phyloP scores from a whole-genome alignment of 2,113 vertebrate species.

The Taxidea taxus region DNA sequence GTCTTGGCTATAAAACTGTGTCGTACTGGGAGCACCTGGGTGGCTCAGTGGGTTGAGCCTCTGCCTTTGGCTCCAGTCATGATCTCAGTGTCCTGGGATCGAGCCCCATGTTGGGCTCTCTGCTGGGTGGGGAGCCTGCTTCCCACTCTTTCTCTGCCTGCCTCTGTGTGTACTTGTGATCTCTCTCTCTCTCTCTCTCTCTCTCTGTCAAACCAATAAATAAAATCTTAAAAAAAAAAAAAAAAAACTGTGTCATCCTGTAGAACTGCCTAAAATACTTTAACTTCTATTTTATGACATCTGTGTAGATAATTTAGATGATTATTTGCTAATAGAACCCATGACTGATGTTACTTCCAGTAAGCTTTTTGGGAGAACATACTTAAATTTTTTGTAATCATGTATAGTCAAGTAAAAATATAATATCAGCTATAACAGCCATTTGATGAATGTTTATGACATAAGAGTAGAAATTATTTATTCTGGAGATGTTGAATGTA shows the following conservation, averaged over 20 bases:
- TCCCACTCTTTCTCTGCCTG: no score
- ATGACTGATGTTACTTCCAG: background rate
- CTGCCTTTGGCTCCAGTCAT: no score
- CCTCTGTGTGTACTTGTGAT: no score
- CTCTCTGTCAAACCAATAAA: no score
- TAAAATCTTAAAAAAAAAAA: no score
- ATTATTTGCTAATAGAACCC: constrained; percentile 33
- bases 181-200: no score
- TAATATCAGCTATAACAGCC: background rate
- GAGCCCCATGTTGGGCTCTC: no score
- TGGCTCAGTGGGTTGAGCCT: no score
- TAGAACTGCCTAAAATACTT: constrained; percentile 22
- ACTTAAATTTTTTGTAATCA: constrained; percentile 41
- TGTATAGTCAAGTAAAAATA: constrained; percentile 14
- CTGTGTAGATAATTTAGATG: constrained; percentile 34
- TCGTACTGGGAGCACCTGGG: no score
- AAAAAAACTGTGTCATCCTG: background rate
- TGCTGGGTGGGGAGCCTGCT: no score
- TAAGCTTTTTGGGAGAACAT: background rate
- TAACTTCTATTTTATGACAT: constrained; percentile 9
- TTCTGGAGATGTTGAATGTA: background rate
- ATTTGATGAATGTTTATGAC: background rate
- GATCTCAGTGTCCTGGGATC: no score
- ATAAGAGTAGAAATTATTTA: constrained; percentile 15
- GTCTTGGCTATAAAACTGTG: background rate